These are phyloP conservation scores for Heterocephalus glaber DNA, from an alignment of 2,113 vertebrate genomes.

Conservation along the genomic window DNA sequence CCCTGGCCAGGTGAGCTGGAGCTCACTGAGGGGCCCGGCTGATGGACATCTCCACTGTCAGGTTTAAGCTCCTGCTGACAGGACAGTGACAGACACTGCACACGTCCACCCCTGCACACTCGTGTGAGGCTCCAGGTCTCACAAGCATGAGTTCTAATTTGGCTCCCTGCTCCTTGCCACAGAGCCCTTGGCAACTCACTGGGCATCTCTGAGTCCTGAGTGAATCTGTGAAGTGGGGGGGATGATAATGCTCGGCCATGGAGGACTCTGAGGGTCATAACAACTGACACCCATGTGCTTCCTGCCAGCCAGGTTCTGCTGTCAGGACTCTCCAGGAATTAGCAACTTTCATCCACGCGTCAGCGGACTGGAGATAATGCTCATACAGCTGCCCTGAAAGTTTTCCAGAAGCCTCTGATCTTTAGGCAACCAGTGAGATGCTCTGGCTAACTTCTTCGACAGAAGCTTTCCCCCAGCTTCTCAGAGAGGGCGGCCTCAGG, in stretches of 20 bases:
- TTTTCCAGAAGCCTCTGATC: too few species aligned
- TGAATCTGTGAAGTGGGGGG: neutral
- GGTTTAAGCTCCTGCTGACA: neutral
- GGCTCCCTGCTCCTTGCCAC: neutral
- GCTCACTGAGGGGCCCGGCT: neutral
- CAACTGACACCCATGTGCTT: too few species aligned
- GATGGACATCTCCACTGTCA: neutral
- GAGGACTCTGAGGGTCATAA: neutral
- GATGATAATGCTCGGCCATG: neutral
- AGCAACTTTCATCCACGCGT: too few species aligned
- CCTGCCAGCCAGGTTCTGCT: too few species aligned
- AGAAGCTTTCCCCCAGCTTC: too few species aligned
- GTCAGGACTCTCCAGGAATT: too few species aligned
- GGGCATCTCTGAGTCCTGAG: neutral
- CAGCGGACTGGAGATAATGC: too few species aligned
- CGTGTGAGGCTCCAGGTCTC: neutral
- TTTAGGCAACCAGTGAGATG: too few species aligned
- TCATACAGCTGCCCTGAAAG: too few species aligned
- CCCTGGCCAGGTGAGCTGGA: neutral
- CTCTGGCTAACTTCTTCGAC: too few species aligned
- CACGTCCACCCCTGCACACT: neutral
- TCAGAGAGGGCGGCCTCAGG: too few species aligned
- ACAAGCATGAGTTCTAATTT: neutral
- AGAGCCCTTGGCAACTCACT: neutral
- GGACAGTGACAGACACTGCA: too few species aligned